Conservation (phyloP, 2,797 vertebrate genomes). For the Myotis myotis region DNA sequence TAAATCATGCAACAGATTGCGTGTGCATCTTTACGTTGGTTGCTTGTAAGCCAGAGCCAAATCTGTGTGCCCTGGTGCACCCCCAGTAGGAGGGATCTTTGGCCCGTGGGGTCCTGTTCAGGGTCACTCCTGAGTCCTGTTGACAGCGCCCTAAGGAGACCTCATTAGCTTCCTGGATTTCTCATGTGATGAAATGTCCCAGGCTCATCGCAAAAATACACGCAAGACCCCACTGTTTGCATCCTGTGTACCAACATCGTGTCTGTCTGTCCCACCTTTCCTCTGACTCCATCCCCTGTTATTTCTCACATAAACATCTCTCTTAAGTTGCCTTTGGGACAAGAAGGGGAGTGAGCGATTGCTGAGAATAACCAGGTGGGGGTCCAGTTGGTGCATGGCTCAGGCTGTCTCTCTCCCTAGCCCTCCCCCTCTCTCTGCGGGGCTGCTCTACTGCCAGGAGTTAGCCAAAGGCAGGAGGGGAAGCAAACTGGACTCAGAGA, state of each 20-base stretch:
- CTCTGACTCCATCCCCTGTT: background rate
- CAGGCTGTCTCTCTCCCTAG: background rate
- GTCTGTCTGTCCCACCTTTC: background rate
- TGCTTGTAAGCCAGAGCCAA: constrained; percentile 19
- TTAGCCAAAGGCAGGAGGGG: background rate
- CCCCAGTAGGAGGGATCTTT: background rate
- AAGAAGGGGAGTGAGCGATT: background rate
- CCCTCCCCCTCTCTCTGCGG: background rate
- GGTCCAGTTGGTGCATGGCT: background rate
- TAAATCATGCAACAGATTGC: constrained; percentile 56
- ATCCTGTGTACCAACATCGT: background rate
- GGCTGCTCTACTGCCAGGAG: background rate
- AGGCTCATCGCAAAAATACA: background rate
- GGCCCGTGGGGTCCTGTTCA: background rate
- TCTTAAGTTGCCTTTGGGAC: background rate
- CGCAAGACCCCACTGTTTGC: background rate
- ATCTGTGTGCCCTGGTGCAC: background rate
- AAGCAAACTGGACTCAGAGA: background rate
- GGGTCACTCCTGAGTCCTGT: background rate
- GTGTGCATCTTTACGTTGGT: constrained; percentile 29
- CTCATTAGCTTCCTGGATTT: background rate
- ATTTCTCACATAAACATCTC: background rate
- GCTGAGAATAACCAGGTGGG: background rate
- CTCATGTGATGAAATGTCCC: background rate
- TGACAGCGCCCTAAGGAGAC: background rate